Evolutionary conservation across 2,888 invertebrate species (phyloP), one percentile per base, ranked within the genome.

Genomic region (Agapostemon virescens): DNA sequence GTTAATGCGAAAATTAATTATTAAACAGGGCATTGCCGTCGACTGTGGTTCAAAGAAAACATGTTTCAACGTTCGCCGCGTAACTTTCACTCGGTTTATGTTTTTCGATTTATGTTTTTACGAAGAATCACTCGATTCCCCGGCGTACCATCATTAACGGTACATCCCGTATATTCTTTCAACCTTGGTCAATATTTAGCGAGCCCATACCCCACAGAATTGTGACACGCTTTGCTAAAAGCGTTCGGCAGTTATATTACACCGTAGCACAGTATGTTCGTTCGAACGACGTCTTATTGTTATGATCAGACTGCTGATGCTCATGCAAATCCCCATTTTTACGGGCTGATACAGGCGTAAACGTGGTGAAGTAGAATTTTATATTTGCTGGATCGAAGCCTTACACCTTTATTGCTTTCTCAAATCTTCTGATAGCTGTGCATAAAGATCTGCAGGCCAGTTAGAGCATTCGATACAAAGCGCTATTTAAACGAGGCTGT

Each of bases 201-300:
- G 20, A 61, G 33, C 30, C 20, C 55, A 58, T 55, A 38, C 20
- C 20, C 33, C 33, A 61, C 61, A 61, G 61, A 33, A 61, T 61
- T 20, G 20, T 33, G 33, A 61, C 11, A 61, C 33, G 61, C 30
- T 61, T 61, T 20, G 33, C 33, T 61, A 61, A 33, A 61, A 61
- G 61, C 30, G 33, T 61, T 61, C 61, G 20, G 33, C 30, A 20
- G 20, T 33, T 61, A 33, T 33, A 61, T 33, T 33, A 33, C 61
- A 7, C 33, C 33, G 20, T 26, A 9, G 20, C 61, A 61, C 33
- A 9, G 33, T 61, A 33, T 33, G 33, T 61, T 33, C 33, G 30
- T 20, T 61, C 30, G 20, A 61, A 33, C 33, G 55, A 55, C 61
- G 61, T 61, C 61, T 61, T 61, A 30, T 33, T 61, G 61, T 33